Percentiles rank a stretch among this genome's conserved stretches.
These are phyloP conservation scores for Petromus typicus DNA, from an alignment of 2,113 vertebrate species.

Conservation along the genomic window DNA sequence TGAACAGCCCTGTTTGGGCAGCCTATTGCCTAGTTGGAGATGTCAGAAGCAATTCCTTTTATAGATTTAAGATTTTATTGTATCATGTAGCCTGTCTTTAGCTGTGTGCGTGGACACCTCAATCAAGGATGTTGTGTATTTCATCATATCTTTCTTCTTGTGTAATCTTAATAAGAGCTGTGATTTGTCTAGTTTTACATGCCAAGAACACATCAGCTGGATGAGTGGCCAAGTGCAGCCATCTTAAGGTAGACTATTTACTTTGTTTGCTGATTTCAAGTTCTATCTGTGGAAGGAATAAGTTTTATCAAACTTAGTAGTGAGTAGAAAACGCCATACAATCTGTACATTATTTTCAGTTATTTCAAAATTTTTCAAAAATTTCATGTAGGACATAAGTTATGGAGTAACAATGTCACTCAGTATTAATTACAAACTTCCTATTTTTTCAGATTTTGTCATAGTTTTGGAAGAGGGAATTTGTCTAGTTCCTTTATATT, in stretches of 20 bases:
- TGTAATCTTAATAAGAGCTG: conserved; percentile 75
- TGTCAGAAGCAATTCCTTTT: conserved; percentile 86
- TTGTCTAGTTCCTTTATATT: not conserved
- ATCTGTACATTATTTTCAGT: not conserved
- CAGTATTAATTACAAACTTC: not conserved
- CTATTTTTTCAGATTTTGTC: not conserved
- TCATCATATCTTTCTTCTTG: conserved; percentile 83
- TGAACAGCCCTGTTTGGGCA: conserved; percentile 81
- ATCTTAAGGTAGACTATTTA: conserved; percentile 63
- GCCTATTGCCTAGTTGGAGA: conserved; percentile 83
- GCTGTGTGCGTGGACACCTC: conserved; percentile 78
- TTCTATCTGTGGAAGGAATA: conserved; percentile 51
- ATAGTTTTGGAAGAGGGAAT: not conserved
- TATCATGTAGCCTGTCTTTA: conserved; percentile 80
- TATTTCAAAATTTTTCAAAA: conserved; percentile 39
- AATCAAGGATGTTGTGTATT: conserved; percentile 79
- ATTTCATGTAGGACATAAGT: not conserved
- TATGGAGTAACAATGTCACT: not conserved
- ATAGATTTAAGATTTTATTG: conserved; percentile 87
- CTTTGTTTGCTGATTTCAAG: conserved; percentile 44
- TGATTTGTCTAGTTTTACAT: conserved; percentile 74
- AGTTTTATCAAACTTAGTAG: not conserved
- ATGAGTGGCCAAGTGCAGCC: conserved; percentile 63
- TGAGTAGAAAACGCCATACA: conserved; percentile 34
- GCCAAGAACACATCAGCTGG: conserved; percentile 59